Percentiles rank a stretch among this genome's conserved stretches.
Conservation (phyloP, 2,113 vertebrate genomes). For the Callocephalon fimbriatum region DNA sequence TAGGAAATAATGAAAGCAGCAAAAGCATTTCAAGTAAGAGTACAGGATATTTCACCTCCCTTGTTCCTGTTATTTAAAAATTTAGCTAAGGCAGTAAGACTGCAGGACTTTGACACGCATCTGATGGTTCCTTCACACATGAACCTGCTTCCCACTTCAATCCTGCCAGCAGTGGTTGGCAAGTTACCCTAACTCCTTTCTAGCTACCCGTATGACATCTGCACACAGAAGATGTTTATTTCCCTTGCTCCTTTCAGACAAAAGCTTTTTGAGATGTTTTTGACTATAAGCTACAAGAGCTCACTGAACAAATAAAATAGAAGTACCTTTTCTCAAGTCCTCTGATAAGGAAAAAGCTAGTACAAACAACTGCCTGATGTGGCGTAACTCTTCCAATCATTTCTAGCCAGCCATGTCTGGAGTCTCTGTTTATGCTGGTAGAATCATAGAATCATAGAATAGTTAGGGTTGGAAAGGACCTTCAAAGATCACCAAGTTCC, state of each 20-base stretch:
- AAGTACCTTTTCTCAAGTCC: background rate
- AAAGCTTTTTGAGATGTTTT: background rate
- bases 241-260: background rate
- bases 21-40: constrained; percentile 4
- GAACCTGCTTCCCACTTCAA: background rate
- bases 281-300: background rate
- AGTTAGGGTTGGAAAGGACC: no score
- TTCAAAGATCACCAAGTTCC: no score
- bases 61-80: constrained; percentile 51
- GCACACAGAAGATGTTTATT: background rate
- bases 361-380: constrained; percentile 17
- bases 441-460: background rate
- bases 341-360: background rate
- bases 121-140: background rate
- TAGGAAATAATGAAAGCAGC: constrained; percentile 29
- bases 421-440: constrained; percentile 13
- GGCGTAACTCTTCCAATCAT: background rate
- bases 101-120: background rate
- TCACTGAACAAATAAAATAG: constrained; percentile 39
- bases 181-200: background rate
- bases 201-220: background rate
- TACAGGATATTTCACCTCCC: background rate
- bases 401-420: background rate
- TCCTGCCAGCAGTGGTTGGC: background rate
- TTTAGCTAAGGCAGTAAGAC: constrained; percentile 17